phyloP scores from a whole-genome alignment of 2,797 vertebrate species.

The Parauchenoglanis ngamensis region DNA sequence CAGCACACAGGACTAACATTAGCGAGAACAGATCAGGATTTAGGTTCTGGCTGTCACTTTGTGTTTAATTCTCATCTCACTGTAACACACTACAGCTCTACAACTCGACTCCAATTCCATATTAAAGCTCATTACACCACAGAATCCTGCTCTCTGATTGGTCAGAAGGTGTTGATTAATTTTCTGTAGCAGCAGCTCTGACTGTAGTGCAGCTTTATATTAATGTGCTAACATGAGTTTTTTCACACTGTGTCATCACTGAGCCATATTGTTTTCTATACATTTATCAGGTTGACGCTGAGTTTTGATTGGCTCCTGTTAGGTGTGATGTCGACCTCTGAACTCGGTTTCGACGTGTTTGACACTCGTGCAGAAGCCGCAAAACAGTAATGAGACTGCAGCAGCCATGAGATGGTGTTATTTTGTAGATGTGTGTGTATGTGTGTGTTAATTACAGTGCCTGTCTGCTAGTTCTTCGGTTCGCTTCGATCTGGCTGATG shows the following conservation, averaged over 20 bases:
- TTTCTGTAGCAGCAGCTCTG: background rate
- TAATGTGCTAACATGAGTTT: background rate
- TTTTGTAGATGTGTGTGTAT: background rate
- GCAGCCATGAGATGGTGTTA: background rate
- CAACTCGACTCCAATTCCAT: background rate
- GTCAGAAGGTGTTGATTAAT: background rate
- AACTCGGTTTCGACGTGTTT: background rate
- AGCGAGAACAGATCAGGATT: background rate
- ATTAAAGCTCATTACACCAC: background rate
- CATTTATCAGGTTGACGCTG: background rate
- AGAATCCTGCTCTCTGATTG: background rate
- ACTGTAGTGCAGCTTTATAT: background rate
- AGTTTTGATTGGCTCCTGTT: slow-evolving; percentile 1
- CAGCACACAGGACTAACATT: background rate
- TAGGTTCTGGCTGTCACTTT: background rate
- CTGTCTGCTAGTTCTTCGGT: slow-evolving; percentile 18
- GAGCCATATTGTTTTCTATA: background rate
- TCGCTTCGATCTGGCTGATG: background rate
- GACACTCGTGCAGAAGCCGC: background rate
- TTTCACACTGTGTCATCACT: background rate
- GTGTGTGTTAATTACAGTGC: background rate
- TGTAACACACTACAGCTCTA: background rate
- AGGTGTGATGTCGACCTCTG: background rate
- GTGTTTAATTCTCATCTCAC: background rate
- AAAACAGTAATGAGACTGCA: background rate